Evolutionary conservation across 1,140 invertebrate genomes (phyloP).

Genomic region (Dendroctonus valens): DNA sequence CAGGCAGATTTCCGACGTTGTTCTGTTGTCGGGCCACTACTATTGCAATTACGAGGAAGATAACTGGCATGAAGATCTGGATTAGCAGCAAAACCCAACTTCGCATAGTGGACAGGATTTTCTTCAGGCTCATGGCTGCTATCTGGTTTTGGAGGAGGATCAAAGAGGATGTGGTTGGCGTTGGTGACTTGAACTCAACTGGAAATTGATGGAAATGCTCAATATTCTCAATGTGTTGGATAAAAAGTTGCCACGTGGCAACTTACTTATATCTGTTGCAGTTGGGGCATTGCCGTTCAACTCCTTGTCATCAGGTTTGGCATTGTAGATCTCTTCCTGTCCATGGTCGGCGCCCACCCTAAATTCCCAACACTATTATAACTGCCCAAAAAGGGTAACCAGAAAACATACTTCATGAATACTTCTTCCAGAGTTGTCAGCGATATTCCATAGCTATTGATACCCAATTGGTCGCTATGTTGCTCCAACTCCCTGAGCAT

Average conservation of each 20-base stretch:
- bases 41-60: constrained; percentile 61
- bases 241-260: too few species aligned
- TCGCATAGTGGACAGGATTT: constrained; percentile 56
- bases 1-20: constrained; percentile 51
- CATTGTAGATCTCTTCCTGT: constrained; percentile 37
- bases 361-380: constrained; percentile 26
- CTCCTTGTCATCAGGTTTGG: constrained; percentile 6
- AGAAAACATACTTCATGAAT: constrained; percentile 71
- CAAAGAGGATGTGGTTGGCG: constrained; percentile 43
- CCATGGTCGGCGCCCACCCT: constrained; percentile 53
- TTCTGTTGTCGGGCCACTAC: constrained; percentile 54
- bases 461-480: constrained; percentile 61
- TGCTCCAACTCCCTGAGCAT: constrained; percentile 71
- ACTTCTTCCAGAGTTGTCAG: constrained; percentile 89
- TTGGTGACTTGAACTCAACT: constrained; percentile 30
- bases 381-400: constrained; percentile 15
- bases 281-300: constrained; percentile 8
- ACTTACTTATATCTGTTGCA: background rate
- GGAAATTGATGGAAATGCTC: background rate
- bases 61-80: constrained; percentile 59
- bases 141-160: constrained; percentile 58
- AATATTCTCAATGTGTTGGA: too few species aligned
- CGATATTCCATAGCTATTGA: constrained; percentile 67
- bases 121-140: constrained; percentile 63
- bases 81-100: constrained; percentile 58